These are phyloP conservation scores for Sylvilagus bachmani DNA, from an alignment of 2,113 vertebrate genomes.

Conservation along the genomic window DNA sequence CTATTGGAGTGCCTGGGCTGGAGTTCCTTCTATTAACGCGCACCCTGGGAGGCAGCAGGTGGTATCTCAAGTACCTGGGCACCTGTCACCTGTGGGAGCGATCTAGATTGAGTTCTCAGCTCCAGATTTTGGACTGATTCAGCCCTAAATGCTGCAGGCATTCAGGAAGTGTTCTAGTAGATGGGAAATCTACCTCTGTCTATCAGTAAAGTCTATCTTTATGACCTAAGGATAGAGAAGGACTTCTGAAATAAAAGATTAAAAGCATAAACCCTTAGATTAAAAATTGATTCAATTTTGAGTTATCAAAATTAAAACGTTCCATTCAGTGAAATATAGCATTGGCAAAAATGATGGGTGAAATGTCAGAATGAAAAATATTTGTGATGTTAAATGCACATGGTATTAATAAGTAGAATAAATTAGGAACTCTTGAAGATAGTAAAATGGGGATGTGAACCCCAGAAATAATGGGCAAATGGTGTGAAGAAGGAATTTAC, in stretches of 20 bases:
- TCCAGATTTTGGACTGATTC: too few species aligned
- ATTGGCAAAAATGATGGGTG: background rate
- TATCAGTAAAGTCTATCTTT: background rate
- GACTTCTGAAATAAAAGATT: background rate
- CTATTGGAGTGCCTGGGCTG: too few species aligned
- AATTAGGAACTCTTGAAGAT: conserved; percentile 22
- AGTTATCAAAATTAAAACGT: conserved; percentile 23
- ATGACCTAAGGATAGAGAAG: background rate
- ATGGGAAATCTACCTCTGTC: too few species aligned
- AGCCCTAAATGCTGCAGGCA: too few species aligned
- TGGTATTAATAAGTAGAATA: background rate
- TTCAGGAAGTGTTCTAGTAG: too few species aligned
- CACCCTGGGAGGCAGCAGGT: too few species aligned
- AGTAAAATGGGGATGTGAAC: background rate
- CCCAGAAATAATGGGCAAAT: background rate
- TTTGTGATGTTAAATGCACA: conserved; percentile 22
- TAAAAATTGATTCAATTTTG: background rate
- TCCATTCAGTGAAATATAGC: background rate
- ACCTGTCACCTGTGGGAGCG: too few species aligned
- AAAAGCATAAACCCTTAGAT: background rate
- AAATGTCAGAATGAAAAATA: conserved; percentile 31
- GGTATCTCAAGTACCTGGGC: too few species aligned
- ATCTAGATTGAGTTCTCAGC: too few species aligned
- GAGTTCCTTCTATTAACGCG: too few species aligned
- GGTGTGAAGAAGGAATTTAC: conserved; percentile 47